phyloP scores from a whole-genome alignment of 1,140 invertebrate genomes.

The Trypoxylus dichotomus region DNA sequence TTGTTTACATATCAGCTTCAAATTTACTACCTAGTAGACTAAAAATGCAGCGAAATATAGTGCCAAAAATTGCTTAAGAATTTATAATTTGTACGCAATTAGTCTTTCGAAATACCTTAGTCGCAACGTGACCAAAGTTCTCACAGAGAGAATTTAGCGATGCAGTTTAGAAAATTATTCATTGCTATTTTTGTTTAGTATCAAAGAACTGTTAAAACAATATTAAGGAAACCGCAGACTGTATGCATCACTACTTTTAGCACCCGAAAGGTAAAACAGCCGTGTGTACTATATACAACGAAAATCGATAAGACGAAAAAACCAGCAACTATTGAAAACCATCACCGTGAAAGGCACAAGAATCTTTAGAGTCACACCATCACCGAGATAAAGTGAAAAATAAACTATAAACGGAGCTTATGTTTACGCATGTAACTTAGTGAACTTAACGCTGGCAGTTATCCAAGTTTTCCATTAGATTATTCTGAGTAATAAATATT shows the following conservation, averaged over 20 bases:
- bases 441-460: constrained; percentile 12
- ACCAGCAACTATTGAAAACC: neutral
- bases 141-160: too few relatives aligned
- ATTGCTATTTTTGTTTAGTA: neutral
- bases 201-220: constrained; percentile 6
- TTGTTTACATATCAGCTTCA: too few relatives aligned
- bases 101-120: too few relatives aligned
- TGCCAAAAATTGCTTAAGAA: too few relatives aligned
- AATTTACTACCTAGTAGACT: too few relatives aligned
- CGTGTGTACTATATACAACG: neutral
- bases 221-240: neutral
- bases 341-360: neutral
- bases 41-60: too few relatives aligned
- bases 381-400: constrained; percentile 4
- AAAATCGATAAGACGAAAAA: constrained; percentile 1
- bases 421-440: constrained; percentile 6
- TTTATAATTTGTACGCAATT: too few relatives aligned
- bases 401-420: constrained; percentile 10
- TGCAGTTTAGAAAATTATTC: neutral
- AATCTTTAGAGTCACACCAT: neutral
- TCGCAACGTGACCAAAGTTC: too few relatives aligned
- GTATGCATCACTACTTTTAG: neutral
- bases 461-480: constrained; percentile 12
- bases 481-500: constrained; percentile 17
- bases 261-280: constrained; percentile 10